A percentile compares a stretch with the other conserved stretches of the same genome.
Evolutionary conservation across 30 jellyfish, hydroid and myxozoan genomes (phyloP).

Genomic region (Hydractinia symbiolongicarpus): DNA sequence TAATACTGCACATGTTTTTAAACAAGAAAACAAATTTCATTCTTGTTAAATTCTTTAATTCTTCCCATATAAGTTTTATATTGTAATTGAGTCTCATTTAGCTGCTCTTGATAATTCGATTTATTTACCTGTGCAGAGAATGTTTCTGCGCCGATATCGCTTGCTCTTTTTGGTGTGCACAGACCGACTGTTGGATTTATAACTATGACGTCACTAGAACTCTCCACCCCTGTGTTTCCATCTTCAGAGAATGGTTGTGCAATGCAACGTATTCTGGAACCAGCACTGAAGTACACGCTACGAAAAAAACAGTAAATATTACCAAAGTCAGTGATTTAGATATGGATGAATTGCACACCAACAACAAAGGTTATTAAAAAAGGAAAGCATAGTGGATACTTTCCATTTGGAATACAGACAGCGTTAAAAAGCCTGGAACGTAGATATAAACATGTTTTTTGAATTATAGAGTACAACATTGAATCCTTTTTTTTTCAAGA

Average conservation of each 20-base stretch:
- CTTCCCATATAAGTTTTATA: no score
- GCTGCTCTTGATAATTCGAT: background rate
- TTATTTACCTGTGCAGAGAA: conserved; percentile 92
- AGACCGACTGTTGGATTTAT: conserved; percentile 74
- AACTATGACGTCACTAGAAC: conserved; percentile 64
- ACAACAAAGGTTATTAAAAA: background rate
- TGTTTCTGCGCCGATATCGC: conserved; percentile 82
- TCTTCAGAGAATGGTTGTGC: conserved; percentile 87
- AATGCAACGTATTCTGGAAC: conserved; percentile 80
- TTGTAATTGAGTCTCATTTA: no score
- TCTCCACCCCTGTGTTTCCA: conserved; percentile 70
- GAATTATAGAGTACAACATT: no score
- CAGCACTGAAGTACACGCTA: conserved; percentile 85
- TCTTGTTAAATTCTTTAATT: no score
- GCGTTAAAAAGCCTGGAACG: no score
- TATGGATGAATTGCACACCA: background rate
- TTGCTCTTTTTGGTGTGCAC: conserved; percentile 77
- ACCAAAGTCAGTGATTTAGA: background rate
- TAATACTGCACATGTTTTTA: no score
- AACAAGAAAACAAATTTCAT: no score
- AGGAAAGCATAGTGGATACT: background rate
- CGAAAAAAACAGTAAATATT: background rate
- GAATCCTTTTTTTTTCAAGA: no score
- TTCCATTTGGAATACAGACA: no score
- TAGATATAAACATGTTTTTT: no score